Conservation (phyloP, 92 coral and sea anemone species). For the Epizoanthus rinbou region DNA sequence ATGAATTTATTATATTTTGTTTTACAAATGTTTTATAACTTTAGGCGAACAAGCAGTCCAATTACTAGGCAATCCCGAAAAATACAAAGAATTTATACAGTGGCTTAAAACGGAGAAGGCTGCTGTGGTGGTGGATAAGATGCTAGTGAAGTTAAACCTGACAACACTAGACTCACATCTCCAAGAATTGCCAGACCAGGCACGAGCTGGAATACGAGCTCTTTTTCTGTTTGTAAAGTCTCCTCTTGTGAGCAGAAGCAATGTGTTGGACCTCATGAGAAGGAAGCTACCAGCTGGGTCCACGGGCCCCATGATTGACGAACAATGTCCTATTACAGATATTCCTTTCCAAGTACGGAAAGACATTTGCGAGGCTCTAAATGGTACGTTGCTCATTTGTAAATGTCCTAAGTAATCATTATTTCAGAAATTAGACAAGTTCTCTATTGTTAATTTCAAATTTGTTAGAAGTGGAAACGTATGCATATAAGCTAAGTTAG, state of each 20-base stretch:
- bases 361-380: neutral
- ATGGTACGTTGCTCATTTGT: neutral
- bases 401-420: too few relatives aligned
- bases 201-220: neutral
- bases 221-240: conserved; percentile 1
- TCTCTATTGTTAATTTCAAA: too few relatives aligned
- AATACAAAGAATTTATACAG: neutral
- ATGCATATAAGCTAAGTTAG: too few relatives aligned
- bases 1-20: too few relatives aligned
- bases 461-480: too few relatives aligned
- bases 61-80: too few relatives aligned
- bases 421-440: too few relatives aligned
- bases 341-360: neutral
- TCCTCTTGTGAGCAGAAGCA: neutral
- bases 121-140: neutral
- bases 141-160: neutral
- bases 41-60: too few relatives aligned
- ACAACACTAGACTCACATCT: neutral
- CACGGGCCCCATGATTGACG: conserved; percentile 11
- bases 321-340: neutral
- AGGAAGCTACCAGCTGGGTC: conserved; percentile 16
- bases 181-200: neutral
- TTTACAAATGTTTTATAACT: too few relatives aligned
- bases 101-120: neutral
- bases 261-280: neutral